Conservation (phyloP, 92 coral and sea anemone genomes). For the Paramuricea clavata region DNA sequence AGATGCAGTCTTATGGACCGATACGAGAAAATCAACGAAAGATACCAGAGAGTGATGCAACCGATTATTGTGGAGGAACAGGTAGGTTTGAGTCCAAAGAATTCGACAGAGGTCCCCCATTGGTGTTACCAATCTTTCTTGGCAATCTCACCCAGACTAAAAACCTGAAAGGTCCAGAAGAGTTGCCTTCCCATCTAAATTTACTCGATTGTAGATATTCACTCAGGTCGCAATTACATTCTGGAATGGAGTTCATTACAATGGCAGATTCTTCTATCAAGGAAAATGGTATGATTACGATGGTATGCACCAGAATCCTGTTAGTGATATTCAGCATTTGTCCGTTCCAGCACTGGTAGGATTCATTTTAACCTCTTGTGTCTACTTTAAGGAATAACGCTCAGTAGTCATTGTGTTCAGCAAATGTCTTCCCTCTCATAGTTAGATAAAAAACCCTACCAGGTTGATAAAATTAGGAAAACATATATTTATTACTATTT, state of each 20-base stretch:
- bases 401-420: no score
- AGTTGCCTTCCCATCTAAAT: background rate
- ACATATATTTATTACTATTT: no score
- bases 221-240: background rate
- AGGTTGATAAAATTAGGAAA: no score
- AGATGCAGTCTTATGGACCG: no score
- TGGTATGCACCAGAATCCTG: background rate
- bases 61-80: background rate
- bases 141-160: background rate
- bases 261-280: background rate
- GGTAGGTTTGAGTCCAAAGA: background rate
- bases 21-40: no score
- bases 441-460: no score
- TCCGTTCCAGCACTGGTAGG: background rate
- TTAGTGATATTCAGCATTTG: background rate
- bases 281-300: background rate
- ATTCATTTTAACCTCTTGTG: background rate
- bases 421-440: no score
- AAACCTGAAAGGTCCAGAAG: background rate
- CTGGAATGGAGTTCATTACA: slow-evolving; percentile 3
- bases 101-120: background rate
- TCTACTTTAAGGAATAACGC: background rate
- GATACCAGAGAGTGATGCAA: no score
- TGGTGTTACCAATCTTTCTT: background rate
- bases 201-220: background rate